These are phyloP conservation scores for Cuculus canorus DNA, from an alignment of 2,797 vertebrate genomes.

Conservation along the genomic window DNA sequence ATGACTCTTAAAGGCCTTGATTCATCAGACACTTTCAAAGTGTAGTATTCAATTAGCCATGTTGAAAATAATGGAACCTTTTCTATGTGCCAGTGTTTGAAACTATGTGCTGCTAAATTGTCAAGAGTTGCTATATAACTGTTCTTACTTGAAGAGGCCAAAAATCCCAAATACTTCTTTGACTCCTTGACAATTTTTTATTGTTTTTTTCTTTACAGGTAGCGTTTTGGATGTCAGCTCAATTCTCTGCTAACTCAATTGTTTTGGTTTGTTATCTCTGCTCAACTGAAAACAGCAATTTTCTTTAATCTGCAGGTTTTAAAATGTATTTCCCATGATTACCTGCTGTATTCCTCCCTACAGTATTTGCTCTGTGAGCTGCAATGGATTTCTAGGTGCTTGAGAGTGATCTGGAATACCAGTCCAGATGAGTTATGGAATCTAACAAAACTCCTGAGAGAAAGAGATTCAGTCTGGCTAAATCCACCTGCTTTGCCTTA, in stretches of 20 bases:
- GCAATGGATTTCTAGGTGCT: neutral
- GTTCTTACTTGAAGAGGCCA: slow-evolving; percentile 7
- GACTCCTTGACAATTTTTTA: slow-evolving; percentile 3
- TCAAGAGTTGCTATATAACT: neutral
- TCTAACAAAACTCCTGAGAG: neutral
- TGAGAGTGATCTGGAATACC: neutral
- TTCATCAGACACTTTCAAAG: neutral
- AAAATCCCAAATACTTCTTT: slow-evolving; percentile 25
- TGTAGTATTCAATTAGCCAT: neutral
- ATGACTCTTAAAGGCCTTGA: neutral
- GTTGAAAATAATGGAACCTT: neutral
- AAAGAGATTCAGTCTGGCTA: neutral
- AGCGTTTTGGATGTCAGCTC: slow-evolving; percentile 43
- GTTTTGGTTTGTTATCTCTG: slow-evolving; percentile 40
- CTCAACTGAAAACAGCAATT: slow-evolving; percentile 51
- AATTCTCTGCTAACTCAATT: slow-evolving; percentile 5
- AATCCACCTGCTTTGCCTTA: neutral
- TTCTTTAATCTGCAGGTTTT: slow-evolving; percentile 51
- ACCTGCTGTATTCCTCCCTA: neutral
- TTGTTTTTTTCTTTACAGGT: slow-evolving; percentile 3
- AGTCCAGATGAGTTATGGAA: neutral
- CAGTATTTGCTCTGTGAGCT: slow-evolving; percentile 13
- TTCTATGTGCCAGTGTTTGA: neutral
- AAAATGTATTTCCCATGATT: slow-evolving; percentile 43
- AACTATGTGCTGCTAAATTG: neutral